These are phyloP conservation scores for Cherax destructor DNA, from an alignment of 1,140 invertebrate species.

Conservation along the genomic window DNA sequence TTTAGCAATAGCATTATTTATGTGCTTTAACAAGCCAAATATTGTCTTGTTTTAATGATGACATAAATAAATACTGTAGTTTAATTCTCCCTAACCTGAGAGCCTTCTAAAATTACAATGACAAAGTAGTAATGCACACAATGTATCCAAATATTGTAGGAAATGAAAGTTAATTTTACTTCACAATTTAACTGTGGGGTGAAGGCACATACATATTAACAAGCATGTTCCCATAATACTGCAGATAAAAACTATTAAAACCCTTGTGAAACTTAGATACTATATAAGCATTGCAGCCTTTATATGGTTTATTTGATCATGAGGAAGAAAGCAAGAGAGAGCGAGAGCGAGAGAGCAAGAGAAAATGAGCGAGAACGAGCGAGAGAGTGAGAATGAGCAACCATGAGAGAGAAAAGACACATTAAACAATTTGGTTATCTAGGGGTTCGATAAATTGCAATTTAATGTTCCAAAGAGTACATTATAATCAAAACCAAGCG, in stretches of 20 bases:
- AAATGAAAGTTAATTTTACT: not conserved
- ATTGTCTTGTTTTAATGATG: not conserved
- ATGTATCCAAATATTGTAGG: not conserved
- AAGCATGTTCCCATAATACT: not conserved
- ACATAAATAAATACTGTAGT: not conserved
- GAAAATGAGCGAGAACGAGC: not conserved
- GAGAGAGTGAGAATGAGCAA: not conserved
- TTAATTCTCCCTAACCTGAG: not conserved
- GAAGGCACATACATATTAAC: conserved; percentile 1
- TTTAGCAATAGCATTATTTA: not conserved
- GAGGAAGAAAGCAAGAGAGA: too few relatives aligned
- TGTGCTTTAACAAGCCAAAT: not conserved
- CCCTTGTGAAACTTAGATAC: not conserved
- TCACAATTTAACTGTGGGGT: not conserved
- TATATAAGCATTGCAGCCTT: not conserved
- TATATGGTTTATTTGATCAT: not conserved
- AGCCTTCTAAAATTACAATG: not conserved
- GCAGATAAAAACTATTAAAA: not conserved
- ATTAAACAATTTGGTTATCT: not conserved
- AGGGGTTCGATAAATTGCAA: not conserved
- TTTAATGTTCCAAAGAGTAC: not conserved
- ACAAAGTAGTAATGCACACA: not conserved
- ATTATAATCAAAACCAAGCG: not conserved
- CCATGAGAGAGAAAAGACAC: not conserved
- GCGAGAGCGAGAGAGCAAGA: too few relatives aligned